Evolutionary conservation across 2,113 vertebrate species (phyloP).

Genomic region (Pluvianellus socialis): DNA sequence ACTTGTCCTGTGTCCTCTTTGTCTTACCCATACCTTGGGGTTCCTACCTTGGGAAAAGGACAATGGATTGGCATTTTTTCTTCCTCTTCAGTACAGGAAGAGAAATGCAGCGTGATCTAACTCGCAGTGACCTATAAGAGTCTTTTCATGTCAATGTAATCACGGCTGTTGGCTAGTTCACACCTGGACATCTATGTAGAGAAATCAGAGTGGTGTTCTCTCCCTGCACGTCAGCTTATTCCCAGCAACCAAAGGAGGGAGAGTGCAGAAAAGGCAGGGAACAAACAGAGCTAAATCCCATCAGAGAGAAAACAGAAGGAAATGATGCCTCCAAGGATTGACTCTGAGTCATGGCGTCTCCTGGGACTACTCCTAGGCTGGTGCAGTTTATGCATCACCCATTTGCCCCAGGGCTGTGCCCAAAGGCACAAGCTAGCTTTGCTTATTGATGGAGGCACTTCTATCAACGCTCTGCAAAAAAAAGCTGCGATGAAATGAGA

Average conservation of each 20-base stretch:
- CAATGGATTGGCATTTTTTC: background rate
- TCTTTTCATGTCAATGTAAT: background rate
- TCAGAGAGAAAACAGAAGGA: slow-evolving; percentile 33
- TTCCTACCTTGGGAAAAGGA: background rate
- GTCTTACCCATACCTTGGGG: background rate
- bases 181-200: background rate
- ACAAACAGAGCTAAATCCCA: slow-evolving; percentile 26
- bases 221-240: background rate
- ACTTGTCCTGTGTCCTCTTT: background rate
- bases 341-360: slow-evolving; percentile 45
- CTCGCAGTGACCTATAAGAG: background rate
- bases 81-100: background rate
- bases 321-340: slow-evolving; percentile 22
- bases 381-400: slow-evolving; percentile 33
- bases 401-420: slow-evolving; percentile 31
- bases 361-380: slow-evolving; percentile 37
- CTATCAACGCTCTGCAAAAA: background rate
- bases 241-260: background rate
- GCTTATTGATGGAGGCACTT: slow-evolving; percentile 34
- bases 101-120: background rate
- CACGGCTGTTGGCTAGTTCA: background rate
- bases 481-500: background rate
- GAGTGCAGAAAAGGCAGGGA: slow-evolving; percentile 4
- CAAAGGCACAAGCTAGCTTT: background rate
- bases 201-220: background rate